phyloP scores from a whole-genome alignment of 2,113 vertebrate genomes.

The Antigone vipio region DNA sequence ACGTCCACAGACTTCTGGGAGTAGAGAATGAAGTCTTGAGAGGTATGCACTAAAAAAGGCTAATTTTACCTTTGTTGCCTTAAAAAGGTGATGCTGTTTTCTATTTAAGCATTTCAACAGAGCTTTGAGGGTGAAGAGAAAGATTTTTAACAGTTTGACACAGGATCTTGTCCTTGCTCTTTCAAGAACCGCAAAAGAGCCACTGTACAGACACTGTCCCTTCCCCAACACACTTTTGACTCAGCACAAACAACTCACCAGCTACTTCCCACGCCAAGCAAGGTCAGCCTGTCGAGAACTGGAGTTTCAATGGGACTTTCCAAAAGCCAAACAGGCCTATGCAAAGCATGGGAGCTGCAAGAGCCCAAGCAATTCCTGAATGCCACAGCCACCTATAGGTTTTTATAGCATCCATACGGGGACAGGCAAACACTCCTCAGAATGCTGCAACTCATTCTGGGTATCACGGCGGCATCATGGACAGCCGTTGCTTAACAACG shows the following conservation, averaged over 20 bases:
- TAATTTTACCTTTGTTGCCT: not conserved
- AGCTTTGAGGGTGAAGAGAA: not conserved
- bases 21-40: not conserved
- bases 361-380: not conserved
- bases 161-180: not conserved
- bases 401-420: fast-evolving
- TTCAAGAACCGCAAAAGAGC: not conserved
- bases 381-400: fast-evolving
- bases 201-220: not conserved
- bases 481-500: fast-evolving
- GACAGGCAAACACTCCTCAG: not conserved
- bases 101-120: not conserved
- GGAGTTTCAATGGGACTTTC: not conserved
- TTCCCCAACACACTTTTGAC: not conserved
- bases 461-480: fast-evolving
- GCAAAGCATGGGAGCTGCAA: fast-evolving
- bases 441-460: not conserved
- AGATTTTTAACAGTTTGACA: not conserved
- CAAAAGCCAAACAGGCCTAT: not conserved
- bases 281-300: not conserved
- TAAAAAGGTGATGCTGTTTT: not conserved
- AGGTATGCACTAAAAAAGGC: not conserved
- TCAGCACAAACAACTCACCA: not conserved
- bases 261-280: not conserved
- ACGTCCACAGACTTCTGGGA: not conserved